Base-by-base conservation (phyloP, 2,888 invertebrate genomes). In the Platypus cylindrus region DNA sequence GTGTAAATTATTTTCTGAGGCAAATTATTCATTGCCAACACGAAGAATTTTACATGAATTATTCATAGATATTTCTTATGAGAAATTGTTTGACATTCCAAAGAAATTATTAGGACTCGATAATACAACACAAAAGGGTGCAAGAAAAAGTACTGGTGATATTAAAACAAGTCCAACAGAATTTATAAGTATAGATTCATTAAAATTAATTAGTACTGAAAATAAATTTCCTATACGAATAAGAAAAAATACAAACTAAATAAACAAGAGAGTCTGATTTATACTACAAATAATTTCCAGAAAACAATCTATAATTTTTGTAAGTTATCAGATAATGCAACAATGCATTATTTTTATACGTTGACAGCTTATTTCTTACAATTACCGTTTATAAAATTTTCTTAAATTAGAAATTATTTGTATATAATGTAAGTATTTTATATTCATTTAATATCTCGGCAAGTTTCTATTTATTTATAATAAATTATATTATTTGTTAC, bases 41-140 rank as follows among this genome's bases (percentile, higher is more conserved):
- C 70, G 94, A 8, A 72, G 90, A 36, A 87, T 93, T 60, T 66
- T 95, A 17, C 94, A 95, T 59, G 95, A 95, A 60, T 67, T 95
- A 22, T 95, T 95, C 62, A 69, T 87, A 32, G 94, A 94, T 54
- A 70, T 85, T 15, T 68, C 71, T 52, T 87, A 84, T 55, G 77
- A 78, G 30, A 68, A 66, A 44, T 71, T 78, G 47, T 60, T 64
- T 27, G 49, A 51, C 15, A 71, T 70, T 7, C 40, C 44, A 41
- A 29, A 56, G 51, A 42, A 37, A 29, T 14, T 41, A 14, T 22
- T 43, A 5, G 28, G 24, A 1, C n/a, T 34, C 23, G 13, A 37
- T 5, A 29, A 34, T 15, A 17, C 17, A 2, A 17, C 43, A 5
- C n/a, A n/a, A n/a, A n/a, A n/a, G n/a, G 37, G 40, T 30, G 37